A percentile compares a stretch with the other conserved stretches of the same genome.
These are phyloP conservation scores for Philhelius pedissequus DNA, from an alignment of 2,888 invertebrate genomes.

Conservation along the genomic window DNA sequence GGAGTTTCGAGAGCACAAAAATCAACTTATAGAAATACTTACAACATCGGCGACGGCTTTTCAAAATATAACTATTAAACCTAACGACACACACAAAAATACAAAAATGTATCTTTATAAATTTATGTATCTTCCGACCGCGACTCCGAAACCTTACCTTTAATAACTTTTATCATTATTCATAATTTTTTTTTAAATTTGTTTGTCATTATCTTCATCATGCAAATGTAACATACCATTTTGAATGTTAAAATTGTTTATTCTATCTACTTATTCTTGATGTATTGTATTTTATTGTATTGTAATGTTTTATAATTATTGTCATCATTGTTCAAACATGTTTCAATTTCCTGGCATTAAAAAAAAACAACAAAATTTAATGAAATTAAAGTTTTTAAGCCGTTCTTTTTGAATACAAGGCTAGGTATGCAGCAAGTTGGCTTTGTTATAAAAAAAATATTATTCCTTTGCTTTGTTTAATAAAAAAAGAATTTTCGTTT, in stretches of 20 bases:
- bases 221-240: constrained; percentile 12
- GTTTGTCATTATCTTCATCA: constrained; percentile 8
- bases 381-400: not conserved
- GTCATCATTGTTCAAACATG: constrained; percentile 76
- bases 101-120: too few relatives aligned
- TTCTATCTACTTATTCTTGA: constrained; percentile 40
- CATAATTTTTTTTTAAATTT: not conserved
- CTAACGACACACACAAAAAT: too few relatives aligned
- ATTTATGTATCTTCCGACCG: not conserved
- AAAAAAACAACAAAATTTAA: constrained; percentile 14
- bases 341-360: constrained; percentile 77
- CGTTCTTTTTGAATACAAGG: not conserved
- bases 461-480: not conserved
- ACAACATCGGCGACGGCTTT: constrained; percentile 56
- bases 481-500: constrained; percentile 57
- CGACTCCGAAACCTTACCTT: constrained; percentile 29
- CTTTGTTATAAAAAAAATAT: constrained; percentile 29
- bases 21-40: constrained; percentile 49
- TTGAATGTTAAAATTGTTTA: constrained; percentile 40
- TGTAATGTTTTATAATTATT: constrained; percentile 35
- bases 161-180: constrained; percentile 15
- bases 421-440: constrained; percentile 68
- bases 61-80: constrained; percentile 57
- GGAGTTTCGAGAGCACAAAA: constrained; percentile 69
- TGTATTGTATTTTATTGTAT: constrained; percentile 62